Evolutionary conservation across 1,140 invertebrate species (phyloP).

Genomic region (Euwallacea similis): DNA sequence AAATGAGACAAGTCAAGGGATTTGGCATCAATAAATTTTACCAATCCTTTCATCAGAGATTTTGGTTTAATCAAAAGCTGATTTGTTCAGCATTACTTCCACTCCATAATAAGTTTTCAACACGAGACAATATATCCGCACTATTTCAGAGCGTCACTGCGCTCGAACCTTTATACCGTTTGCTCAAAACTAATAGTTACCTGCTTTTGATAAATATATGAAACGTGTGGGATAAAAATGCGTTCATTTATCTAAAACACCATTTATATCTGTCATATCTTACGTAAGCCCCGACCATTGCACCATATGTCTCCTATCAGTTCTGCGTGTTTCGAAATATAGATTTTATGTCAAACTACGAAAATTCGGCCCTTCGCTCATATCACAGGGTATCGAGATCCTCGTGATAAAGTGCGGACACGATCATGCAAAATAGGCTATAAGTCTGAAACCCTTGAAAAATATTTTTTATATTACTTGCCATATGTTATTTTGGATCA

Average conservation of each 20-base stretch:
- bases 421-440: constrained; percentile 26
- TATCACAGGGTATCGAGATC: constrained; percentile 25
- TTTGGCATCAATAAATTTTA: too few relatives aligned
- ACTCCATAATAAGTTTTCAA: not conserved
- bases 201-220: constrained; percentile 16
- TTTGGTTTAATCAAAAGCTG: not conserved
- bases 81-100: not conserved
- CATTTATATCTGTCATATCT: constrained; percentile 34
- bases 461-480: constrained; percentile 20
- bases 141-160: not conserved
- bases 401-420: constrained; percentile 24
- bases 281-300: constrained; percentile 25
- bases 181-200: constrained; percentile 17
- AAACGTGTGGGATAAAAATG: constrained; percentile 25
- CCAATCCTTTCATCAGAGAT: not conserved
- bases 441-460: constrained; percentile 16
- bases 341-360: constrained; percentile 38
- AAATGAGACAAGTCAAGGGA: too few relatives aligned
- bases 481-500: constrained; percentile 15
- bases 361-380: constrained; percentile 23
- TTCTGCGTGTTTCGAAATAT: constrained; percentile 38
- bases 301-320: constrained; percentile 37
- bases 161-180: constrained; percentile 5
- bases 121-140: not conserved
- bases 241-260: constrained; percentile 32